Evolutionary conservation across 2,113 vertebrate genomes (phyloP), one percentile per base, ranked within the genome.

Genomic region (Glaucomys volans): DNA sequence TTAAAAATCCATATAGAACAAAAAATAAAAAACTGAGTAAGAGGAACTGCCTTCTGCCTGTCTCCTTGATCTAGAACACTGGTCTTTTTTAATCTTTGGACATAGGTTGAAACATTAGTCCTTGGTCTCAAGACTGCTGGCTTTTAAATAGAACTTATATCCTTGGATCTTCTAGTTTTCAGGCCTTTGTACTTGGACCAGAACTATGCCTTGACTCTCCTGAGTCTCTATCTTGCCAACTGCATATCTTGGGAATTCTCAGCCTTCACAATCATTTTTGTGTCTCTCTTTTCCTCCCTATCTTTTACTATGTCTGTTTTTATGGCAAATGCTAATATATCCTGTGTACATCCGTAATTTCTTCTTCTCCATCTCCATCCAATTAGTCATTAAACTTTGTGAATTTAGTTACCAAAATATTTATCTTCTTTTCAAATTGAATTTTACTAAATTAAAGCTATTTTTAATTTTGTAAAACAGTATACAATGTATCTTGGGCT

Each of bases 381-480:
- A 94, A 35, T 94, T 90, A 74, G 26, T 44, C 17, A 67, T 79
- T 91, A 77, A 71, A 7, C 7, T 93, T 85, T 89, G 8, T 92
- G 44, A 86, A 66, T 86, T 91, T 44, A 81, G 35, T 20, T 91
- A 75, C 11, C 20, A 86, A 88, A 84, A 71, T 91, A 81, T 37
- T 7, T 81, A 32, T 40, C 26, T 79, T 84, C 42, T 71, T 91
- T 92, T 28, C 54, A 91, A 80, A 54, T 5, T 87, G 50, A 28
- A 88, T 91, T 88, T 89, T 86, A 90, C 8, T 86, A 30, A 76
- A 91, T 84, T 91, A 74, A 96, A 72, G 10, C 2, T 90, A 72
- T 35, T 59, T n/a, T 72, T 54, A 67, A 44, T 52, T n/a, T 86
- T 95, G 54, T 14, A 17, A 89, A 93, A 84, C 13, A 75, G 50